A percentile compares a stretch with the other conserved stretches of the same genome.
Conservation (phyloP, 2,113 vertebrate species). For the Lophura nycthemera region DNA sequence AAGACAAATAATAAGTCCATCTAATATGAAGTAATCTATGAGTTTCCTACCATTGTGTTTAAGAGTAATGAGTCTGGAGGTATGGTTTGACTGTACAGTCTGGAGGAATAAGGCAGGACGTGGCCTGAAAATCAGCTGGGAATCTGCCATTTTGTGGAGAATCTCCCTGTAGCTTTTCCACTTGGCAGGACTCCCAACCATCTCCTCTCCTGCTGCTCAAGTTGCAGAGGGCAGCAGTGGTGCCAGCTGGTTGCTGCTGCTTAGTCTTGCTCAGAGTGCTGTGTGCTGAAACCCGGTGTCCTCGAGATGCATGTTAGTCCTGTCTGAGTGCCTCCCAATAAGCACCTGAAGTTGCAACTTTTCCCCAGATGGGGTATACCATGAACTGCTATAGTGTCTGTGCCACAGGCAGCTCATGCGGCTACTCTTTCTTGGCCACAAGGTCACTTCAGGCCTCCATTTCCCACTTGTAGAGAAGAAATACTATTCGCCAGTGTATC, state of each 20-base stretch:
- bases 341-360: not conserved
- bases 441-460: not conserved
- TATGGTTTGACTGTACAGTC: no score
- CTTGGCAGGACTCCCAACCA: not conserved
- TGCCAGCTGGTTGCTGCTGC: fast-evolving
- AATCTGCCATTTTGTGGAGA: not conserved
- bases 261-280: not conserved
- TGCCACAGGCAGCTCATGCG: not conserved
- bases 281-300: fast-evolving
- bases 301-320: not conserved
- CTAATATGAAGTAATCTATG: not conserved
- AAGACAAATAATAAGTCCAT: fast-evolving
- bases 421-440: not conserved
- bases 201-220: not conserved
- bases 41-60: not conserved
- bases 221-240: not conserved
- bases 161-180: not conserved
- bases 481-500: not conserved
- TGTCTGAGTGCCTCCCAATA: not conserved
- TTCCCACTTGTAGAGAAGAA: not conserved
- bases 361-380: not conserved
- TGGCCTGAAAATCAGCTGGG: not conserved
- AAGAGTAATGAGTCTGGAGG: not conserved
- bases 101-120: not conserved
- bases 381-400: not conserved